Evolutionary conservation across 2,797 vertebrate species (phyloP).

Genomic region (Pyrocephalus nanus): DNA sequence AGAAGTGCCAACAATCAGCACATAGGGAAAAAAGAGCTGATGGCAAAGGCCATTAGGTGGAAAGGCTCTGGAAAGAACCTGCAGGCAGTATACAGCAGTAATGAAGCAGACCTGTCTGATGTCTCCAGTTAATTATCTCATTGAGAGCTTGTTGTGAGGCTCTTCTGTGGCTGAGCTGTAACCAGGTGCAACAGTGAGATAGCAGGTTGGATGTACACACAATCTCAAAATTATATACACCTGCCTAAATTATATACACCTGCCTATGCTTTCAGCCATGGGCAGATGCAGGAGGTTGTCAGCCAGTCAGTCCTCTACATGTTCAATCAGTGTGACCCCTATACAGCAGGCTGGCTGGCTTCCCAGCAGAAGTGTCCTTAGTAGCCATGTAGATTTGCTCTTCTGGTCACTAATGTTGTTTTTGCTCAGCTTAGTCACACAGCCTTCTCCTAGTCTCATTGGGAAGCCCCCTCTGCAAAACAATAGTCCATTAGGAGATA

Average conservation of each 20-base stretch:
- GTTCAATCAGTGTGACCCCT: background rate
- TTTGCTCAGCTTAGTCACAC: background rate
- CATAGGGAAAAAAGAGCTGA: background rate
- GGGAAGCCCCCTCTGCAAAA: background rate
- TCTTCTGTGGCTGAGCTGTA: background rate
- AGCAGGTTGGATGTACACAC: fast-evolving
- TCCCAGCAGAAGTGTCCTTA: background rate
- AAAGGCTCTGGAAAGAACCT: conserved; percentile 3
- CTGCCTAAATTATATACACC: background rate
- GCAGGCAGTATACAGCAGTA: conserved; percentile 11
- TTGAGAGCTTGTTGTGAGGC: background rate
- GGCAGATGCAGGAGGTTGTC: background rate
- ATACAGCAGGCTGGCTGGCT: background rate
- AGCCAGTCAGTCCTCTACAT: background rate
- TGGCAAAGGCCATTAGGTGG: background rate
- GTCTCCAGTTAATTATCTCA: conserved; percentile 38
- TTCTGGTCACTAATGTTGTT: background rate
- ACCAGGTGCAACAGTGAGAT: background rate
- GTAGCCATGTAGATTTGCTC: background rate
- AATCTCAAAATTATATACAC: background rate
- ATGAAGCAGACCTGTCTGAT: background rate
- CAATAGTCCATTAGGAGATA: background rate
- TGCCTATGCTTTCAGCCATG: background rate
- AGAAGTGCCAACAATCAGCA: background rate
- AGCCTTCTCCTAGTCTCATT: background rate